Evolutionary conservation across 2,797 vertebrate species (phyloP).

Genomic region (Microctenopoma steveboyesi): DNA sequence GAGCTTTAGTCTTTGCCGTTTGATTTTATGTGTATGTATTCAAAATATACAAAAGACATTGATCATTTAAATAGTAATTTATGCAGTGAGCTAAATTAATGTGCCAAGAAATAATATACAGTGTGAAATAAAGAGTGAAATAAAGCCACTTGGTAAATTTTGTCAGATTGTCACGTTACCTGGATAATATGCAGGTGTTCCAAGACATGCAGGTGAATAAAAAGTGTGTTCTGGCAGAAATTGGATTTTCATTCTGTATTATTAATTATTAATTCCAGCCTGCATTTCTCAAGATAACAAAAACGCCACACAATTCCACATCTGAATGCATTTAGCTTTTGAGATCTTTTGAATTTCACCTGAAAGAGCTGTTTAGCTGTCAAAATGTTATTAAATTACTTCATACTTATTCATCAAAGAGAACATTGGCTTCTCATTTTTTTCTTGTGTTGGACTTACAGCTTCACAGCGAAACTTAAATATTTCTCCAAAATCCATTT

Average conservation of each 20-base stretch:
- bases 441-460: constrained; percentile 6
- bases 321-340: constrained; percentile 37
- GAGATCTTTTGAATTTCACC: constrained; percentile 17
- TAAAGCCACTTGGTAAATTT: constrained; percentile 5
- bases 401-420: constrained; percentile 41
- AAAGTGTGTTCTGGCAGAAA: constrained; percentile 21
- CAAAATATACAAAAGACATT: constrained; percentile 1
- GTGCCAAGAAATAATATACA: constrained; percentile 14
- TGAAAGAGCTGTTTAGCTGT: constrained; percentile 25
- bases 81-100: neutral
- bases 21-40: constrained; percentile 24
- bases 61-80: constrained; percentile 3
- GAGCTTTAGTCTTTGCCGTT: constrained; percentile 1
- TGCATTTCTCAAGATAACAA: constrained; percentile 45
- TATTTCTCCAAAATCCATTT: constrained; percentile 41
- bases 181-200: constrained; percentile 31
- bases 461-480: constrained; percentile 33
- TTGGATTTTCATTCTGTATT: constrained; percentile 46
- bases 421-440: neutral
- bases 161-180: constrained; percentile 7
- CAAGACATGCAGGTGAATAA: constrained; percentile 33
- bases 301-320: constrained; percentile 24
- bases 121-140: neutral
- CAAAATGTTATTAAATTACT: constrained; percentile 42
- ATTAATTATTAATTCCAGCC: constrained; percentile 27